Base-by-base conservation (phyloP, 23 tunicate genomes). In the Clavelina lepadiformis region DNA sequence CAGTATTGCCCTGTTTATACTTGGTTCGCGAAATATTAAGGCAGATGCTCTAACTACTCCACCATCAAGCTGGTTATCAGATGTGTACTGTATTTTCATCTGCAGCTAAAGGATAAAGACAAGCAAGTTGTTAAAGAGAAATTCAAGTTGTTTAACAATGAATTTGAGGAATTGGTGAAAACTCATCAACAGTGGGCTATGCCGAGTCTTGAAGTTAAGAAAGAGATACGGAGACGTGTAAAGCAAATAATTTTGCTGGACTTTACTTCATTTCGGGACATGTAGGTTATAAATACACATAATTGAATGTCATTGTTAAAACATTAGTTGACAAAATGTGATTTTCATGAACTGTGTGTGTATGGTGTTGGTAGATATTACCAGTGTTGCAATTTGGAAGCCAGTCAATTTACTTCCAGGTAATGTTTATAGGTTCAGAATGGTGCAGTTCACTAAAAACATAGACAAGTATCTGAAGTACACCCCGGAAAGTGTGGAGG, bases 361-460 rank as follows among this genome's bases (percentile, higher is more conserved):
- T n/a, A n/a, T n/a, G n/a, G n/a, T n/a, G n/a, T n/a, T n/a, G n/a
- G n/a, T n/a, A n/a, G n/a, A n/a, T n/a, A n/a, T 59, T 0, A 20
- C 19, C 27, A 7, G 11, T 15, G 11, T 15, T 0, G n/a, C 5
- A 6, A 20, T 19, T 19, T 46, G 20, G 19, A n/a, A 46, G 0
- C 19, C 0, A 46, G 20, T 21, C 19, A 0, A 46, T 46, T 21
- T 19, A n/a, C 19, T 0, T 21, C 51, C 20, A 46, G 20, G n/a
- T n/a, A n/a, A n/a, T n/a, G n/a, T n/a, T 44, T 27, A 51, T 64
- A 85, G 83, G 56, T 89, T 55, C 74, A 63, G 97, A 31, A 75
- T 89, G 83, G 83, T 89, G 32, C 89, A 81, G 61, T 94, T 94
- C 52, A 86, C 99, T 5, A 94, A 76, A 38, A 94, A 94, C 68